Evolutionary conservation across 2,888 invertebrate species (phyloP).

Genomic region (Xestia rhomboidea): DNA sequence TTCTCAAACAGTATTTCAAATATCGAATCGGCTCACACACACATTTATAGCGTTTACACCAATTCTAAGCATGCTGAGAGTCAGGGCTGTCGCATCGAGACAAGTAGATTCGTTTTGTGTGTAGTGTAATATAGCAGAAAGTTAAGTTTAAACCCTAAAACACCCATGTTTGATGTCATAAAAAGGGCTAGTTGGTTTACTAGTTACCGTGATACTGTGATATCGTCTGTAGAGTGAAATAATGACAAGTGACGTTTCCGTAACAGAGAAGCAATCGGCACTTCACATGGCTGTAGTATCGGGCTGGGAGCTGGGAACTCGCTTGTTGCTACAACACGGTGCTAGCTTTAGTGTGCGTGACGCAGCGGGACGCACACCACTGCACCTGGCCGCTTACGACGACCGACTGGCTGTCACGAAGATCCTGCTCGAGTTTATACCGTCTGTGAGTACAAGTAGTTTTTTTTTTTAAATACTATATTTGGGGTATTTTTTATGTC

Average conservation of each 20-base stretch:
- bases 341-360: conserved; percentile 74
- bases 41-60: background rate
- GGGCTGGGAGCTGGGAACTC: conserved; percentile 68
- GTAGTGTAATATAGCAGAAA: background rate
- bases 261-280: conserved; percentile 79
- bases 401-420: conserved; percentile 69
- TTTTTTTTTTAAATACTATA: background rate
- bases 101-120: background rate
- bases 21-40: background rate
- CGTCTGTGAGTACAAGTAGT: conserved; percentile 62
- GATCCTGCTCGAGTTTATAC: conserved; percentile 69
- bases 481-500: background rate
- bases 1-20: background rate
- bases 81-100: background rate
- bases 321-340: conserved; percentile 71
- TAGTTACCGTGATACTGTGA: background rate
- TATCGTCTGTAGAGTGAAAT: background rate
- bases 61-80: background rate
- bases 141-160: background rate
- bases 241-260: conserved; percentile 1
- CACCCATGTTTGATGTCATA: background rate
- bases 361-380: conserved; percentile 78
- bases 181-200: background rate
- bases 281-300: conserved; percentile 79
- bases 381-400: conserved; percentile 84